These are phyloP conservation scores for Catharus minimus DNA, from an alignment of 2,113 vertebrate genomes.

Conservation along the genomic window DNA sequence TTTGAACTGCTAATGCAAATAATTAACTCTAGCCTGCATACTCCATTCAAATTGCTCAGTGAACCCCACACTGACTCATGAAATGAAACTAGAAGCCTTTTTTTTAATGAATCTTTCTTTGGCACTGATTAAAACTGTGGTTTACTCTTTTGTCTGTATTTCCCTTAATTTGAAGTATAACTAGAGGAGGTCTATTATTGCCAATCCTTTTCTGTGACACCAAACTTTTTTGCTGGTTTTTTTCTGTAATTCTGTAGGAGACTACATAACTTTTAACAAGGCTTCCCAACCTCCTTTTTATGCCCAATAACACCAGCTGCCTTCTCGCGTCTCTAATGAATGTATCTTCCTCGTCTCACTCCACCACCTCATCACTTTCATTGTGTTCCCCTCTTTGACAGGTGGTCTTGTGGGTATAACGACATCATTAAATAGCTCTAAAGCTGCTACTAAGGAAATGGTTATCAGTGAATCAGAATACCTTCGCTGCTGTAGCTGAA, in stretches of 20 bases:
- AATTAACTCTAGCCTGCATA: slow-evolving; percentile 34
- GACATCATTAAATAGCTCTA: slow-evolving; percentile 50
- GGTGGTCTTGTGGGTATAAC: slow-evolving; percentile 45
- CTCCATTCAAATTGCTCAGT: slow-evolving; percentile 13
- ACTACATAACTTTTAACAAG: slow-evolving; percentile 51
- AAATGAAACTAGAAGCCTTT: neutral
- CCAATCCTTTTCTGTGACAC: neutral
- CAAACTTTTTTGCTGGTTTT: slow-evolving; percentile 21
- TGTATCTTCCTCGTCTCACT: neutral
- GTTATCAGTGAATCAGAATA: neutral
- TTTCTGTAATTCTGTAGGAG: slow-evolving; percentile 20
- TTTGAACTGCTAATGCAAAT: slow-evolving; percentile 59
- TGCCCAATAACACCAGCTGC: slow-evolving; percentile 21
- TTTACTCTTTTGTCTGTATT: slow-evolving; percentile 29
- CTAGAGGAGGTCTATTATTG: slow-evolving; percentile 25
- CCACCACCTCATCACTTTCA: slow-evolving; percentile 33
- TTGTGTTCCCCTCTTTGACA: slow-evolving; percentile 36
- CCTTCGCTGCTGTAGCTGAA: neutral
- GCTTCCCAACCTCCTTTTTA: slow-evolving; percentile 29
- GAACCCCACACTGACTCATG: neutral
- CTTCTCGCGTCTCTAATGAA: slow-evolving; percentile 35
- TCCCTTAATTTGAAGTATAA: slow-evolving; percentile 34
- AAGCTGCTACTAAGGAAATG: slow-evolving; percentile 24
- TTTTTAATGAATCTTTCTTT: neutral
- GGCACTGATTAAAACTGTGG: slow-evolving; percentile 4